phyloP scores from a whole-genome alignment of 2,113 vertebrate genomes.

The Nycticryphes semicollaris region DNA sequence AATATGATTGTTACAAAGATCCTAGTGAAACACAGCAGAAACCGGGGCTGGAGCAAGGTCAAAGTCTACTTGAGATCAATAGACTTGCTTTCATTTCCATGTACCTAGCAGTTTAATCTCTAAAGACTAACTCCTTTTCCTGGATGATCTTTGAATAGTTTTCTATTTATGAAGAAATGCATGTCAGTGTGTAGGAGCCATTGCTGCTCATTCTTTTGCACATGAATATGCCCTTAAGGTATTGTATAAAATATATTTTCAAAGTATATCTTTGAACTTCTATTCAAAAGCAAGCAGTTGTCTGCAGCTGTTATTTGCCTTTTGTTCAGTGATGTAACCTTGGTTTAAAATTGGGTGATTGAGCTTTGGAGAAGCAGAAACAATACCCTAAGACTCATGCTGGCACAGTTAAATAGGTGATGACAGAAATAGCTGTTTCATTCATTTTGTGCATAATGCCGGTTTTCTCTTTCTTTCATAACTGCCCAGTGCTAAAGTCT shows the following conservation, averaged over 20 bases:
- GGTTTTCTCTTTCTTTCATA: not conserved
- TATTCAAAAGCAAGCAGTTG: not conserved
- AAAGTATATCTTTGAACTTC: not conserved
- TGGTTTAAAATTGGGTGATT: not conserved
- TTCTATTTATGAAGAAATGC: not conserved
- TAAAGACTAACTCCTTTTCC: not conserved
- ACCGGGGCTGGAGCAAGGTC: not conserved
- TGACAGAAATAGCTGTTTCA: not conserved
- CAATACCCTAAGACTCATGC: not conserved
- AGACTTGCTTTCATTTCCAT: not conserved
- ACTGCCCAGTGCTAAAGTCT: not conserved
- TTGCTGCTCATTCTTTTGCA: not conserved
- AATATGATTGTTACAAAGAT: not conserved
- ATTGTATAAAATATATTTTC: not conserved
- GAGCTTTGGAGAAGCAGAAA: not conserved
- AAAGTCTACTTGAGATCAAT: not conserved
- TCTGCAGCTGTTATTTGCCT: not conserved
- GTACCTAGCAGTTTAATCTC: not conserved
- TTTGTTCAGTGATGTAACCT: not conserved
- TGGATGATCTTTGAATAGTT: not conserved
- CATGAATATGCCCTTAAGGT: not conserved
- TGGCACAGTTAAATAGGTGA: not conserved
- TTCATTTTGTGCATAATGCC: not conserved
- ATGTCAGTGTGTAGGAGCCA: not conserved
- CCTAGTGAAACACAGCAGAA: not conserved